Evolutionary conservation across 2,888 invertebrate species (phyloP).

Genomic region (Trichogramma evanescens): DNA sequence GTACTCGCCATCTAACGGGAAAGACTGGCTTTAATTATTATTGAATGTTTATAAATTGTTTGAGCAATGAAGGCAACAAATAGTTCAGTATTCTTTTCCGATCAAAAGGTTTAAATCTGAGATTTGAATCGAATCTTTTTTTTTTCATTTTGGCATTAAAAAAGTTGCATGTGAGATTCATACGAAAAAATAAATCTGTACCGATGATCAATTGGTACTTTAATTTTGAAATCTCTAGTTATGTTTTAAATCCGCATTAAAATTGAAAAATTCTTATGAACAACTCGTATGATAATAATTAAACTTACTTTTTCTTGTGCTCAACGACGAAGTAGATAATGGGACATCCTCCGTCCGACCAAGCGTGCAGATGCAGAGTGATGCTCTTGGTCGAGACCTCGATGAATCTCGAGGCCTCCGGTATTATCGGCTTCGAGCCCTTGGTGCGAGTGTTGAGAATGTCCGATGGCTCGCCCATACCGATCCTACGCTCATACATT

Average conservation of each 20-base stretch:
- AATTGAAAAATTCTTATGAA: neutral
- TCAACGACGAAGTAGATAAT: slow-evolving; percentile 94
- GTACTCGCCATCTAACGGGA: too few species aligned
- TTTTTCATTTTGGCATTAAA: neutral
- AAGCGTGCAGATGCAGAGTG: slow-evolving; percentile 82
- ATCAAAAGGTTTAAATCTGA: too few species aligned
- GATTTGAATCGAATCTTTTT: neutral
- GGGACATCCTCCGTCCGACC: slow-evolving; percentile 92
- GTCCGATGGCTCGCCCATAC: slow-evolving; percentile 85
- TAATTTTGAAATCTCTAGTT: neutral
- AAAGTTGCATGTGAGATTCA: neutral
- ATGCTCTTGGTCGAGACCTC: slow-evolving; percentile 90
- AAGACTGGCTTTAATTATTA: too few species aligned
- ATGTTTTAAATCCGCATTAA: neutral
- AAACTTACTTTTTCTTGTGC: slow-evolving; percentile 78
- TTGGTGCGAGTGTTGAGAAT: slow-evolving; percentile 84
- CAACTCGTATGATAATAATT: neutral
- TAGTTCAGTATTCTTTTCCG: too few species aligned
- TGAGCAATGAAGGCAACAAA: too few species aligned
- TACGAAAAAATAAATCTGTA: neutral
- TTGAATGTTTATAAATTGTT: too few species aligned
- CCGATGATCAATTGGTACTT: neutral
- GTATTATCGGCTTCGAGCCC: slow-evolving; percentile 88
- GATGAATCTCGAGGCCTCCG: slow-evolving; percentile 84
- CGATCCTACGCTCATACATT: slow-evolving; percentile 61